Evolutionary conservation across 1,140 invertebrate genomes (phyloP), one percentile per base, ranked within the genome.

Genomic region (Anadara kagoshimensis): DNA sequence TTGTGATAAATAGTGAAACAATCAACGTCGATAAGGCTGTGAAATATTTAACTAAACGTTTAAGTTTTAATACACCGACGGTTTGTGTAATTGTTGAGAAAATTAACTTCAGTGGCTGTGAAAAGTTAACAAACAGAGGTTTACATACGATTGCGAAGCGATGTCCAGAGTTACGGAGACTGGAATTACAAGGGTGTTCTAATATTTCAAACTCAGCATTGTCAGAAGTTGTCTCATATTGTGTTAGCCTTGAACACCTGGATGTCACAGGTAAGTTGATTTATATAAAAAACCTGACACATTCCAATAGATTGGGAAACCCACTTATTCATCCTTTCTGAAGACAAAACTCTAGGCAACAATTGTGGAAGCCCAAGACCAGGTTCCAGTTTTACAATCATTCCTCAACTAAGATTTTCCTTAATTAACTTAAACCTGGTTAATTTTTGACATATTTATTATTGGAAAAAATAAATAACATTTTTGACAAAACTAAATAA

Each of bases 121-220:
- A 93, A 29, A 91, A 91, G 70, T 91, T 95, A n/a, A 92, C 94
- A 0, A 94, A 96, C 83, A 93, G 93, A 76, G 94, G 94, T 5
- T 89, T 96, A 49, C 90, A 91, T 62, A 85, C 93, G 11, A 87
- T 95, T 41, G 93, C 93, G 0, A 90, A 92, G 68, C 89, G 93
- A 24, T 95, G 94, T 88, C 93, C 94, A 0, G 93, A 94, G 80
- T 88, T 95, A 44, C 92, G 92, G 5, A 92, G 93, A 83, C 89
- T 95, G 22, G 93, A 94, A 80, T 86, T 94, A 29, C 93, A 93
- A 74, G 93, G 92, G 8, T 94, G 94, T 85, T 85, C 90, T 16
- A 91, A 91, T 64, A 90, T 95, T n/a, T 93, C 93, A 22, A 94
- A 94, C 86, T 89, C 90, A 58, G 92, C 92, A 3, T 83, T 94